Conservation (phyloP, 2,888 invertebrate genomes). For the Scaeva pyrastri region DNA sequence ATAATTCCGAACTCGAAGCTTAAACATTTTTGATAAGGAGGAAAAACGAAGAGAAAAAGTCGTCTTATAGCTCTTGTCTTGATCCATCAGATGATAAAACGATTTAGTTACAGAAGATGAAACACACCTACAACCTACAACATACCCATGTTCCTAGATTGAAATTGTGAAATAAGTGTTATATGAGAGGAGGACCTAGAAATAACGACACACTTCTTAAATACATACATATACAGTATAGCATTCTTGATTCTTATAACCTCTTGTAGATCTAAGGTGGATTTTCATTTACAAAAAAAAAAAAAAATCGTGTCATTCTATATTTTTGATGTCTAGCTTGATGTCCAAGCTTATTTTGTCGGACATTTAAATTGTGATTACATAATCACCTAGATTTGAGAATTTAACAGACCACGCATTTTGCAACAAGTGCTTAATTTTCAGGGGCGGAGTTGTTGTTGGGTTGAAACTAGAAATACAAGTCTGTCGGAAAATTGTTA, state of each 20-base stretch:
- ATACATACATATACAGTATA: neutral
- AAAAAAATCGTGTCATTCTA: conserved; percentile 54
- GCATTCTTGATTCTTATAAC: conserved; percentile 3
- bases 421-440: conserved; percentile 41
- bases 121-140: neutral
- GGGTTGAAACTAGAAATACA: no score
- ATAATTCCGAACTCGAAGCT: conserved; percentile 1
- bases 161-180: conserved; percentile 25
- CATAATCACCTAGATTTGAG: conserved; percentile 15
- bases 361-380: no score
- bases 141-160: neutral
- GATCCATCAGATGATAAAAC: neutral
- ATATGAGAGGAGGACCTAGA: conserved; percentile 16
- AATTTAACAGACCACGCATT: neutral
- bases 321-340: conserved; percentile 29
- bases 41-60: neutral
- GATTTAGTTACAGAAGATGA: conserved; percentile 1
- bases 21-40: neutral
- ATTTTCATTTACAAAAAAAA: conserved; percentile 24
- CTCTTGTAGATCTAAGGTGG: conserved; percentile 2
- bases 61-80: neutral
- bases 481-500: no score
- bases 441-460: neutral
- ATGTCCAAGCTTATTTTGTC: neutral
- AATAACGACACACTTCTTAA: neutral